These are phyloP conservation scores for Polypedilum pembai DNA, from an alignment of 1,140 invertebrate genomes.

Conservation along the genomic window DNA sequence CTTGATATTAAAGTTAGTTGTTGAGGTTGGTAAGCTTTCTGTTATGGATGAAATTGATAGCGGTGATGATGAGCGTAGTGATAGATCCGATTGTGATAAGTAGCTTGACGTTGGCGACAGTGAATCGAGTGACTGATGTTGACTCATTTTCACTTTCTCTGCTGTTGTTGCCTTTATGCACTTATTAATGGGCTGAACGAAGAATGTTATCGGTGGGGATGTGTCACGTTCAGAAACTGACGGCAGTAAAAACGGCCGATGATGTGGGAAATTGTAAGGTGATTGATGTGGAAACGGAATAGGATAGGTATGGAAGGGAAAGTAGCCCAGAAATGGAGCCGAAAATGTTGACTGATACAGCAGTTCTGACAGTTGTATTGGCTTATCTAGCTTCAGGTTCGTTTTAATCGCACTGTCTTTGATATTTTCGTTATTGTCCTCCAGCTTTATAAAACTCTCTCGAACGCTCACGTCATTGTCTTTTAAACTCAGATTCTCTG, in stretches of 20 bases:
- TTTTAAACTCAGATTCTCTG: no score
- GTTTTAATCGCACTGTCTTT: no score
- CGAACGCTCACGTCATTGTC: no score
- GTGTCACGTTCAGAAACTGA: conserved; percentile 35
- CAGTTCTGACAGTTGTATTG: background rate
- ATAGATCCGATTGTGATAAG: conserved; percentile 38
- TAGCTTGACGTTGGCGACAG: conserved; percentile 20
- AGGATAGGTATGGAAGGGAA: background rate
- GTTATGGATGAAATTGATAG: conserved; percentile 41
- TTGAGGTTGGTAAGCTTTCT: conserved; percentile 33
- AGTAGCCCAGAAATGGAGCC: background rate
- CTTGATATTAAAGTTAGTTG: conserved; percentile 42
- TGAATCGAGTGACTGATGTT: conserved; percentile 26
- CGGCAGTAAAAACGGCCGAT: conserved; percentile 33
- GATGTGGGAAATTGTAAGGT: conserved; percentile 29
- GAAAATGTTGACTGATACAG: background rate
- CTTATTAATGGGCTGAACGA: conserved; percentile 35
- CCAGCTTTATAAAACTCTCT: no score
- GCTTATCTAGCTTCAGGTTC: background rate
- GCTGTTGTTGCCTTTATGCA: no score
- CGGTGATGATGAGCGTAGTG: conserved; percentile 51
- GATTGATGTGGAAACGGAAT: conserved; percentile 31
- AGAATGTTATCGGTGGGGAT: conserved; percentile 40
- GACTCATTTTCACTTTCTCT: background rate
- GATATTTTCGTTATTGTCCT: no score